phyloP scores from a whole-genome alignment of 2,113 vertebrate genomes.

The Bostrychus sinensis region DNA sequence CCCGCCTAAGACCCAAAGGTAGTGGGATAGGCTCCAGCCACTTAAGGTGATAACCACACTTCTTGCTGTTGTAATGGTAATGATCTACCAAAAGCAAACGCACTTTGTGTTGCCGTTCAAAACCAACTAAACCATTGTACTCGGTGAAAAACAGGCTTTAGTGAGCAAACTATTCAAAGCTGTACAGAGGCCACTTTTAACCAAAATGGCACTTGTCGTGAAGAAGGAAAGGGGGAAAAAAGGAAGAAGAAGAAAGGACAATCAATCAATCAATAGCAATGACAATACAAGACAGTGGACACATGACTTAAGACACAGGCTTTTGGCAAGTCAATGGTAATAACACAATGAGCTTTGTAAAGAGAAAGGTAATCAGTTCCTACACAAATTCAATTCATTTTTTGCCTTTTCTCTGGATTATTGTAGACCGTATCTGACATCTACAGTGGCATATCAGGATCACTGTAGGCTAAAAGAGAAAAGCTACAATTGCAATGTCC shows the following conservation, averaged over 20 bases:
- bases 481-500: not conserved
- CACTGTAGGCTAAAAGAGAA: not conserved
- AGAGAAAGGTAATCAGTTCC: not conserved
- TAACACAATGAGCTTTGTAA: no score
- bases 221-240: slow-evolving; percentile 5
- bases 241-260: slow-evolving; percentile 40
- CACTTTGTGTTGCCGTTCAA: not conserved
- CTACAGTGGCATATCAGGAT: not conserved
- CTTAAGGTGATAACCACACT: no score
- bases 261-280: not conserved
- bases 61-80: no score
- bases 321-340: slow-evolving; percentile 46
- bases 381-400: not conserved
- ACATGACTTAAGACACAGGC: slow-evolving; percentile 50
- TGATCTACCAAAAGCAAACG: no score
- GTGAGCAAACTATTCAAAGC: slow-evolving; percentile 42
- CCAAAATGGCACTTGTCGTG: slow-evolving; percentile 47
- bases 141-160: not conserved
- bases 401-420: not conserved
- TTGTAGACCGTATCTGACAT: not conserved
- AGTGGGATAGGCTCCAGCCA: no score
- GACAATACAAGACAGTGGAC: slow-evolving; percentile 6
- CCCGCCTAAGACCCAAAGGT: no score
- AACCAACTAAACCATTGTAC: not conserved
- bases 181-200: slow-evolving; percentile 50